phyloP scores from a whole-genome alignment of 2,797 vertebrate genomes.

The Poeciliopsis turneri region DNA sequence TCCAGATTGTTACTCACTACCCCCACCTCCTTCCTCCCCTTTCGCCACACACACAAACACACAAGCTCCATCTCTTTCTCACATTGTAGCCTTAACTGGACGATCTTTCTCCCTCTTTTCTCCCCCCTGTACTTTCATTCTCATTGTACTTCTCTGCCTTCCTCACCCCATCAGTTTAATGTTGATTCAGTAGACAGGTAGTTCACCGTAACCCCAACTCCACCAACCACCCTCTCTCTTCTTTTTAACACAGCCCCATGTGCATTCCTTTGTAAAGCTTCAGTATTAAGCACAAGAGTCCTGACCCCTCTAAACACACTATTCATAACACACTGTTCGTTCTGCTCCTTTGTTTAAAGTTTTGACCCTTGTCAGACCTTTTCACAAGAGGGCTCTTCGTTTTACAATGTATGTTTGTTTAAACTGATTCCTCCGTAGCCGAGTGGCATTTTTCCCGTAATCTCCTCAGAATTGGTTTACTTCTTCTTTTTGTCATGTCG shows the following conservation, averaged over 20 bases:
- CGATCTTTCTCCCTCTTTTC: conserved; percentile 16
- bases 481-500: neutral
- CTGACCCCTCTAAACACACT: conserved; percentile 47
- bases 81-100: conserved; percentile 37
- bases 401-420: conserved; percentile 36
- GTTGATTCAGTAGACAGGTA: conserved; percentile 63
- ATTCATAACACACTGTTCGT: conserved; percentile 51
- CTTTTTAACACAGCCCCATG: conserved; percentile 44
- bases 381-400: conserved; percentile 26
- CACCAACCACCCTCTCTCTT: conserved; percentile 33
- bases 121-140: conserved; percentile 29
- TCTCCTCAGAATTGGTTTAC: conserved; percentile 10
- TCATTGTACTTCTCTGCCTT: conserved; percentile 49
- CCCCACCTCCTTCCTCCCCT: conserved; percentile 19
- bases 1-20: conserved; percentile 75
- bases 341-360: conserved; percentile 55
- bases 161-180: conserved; percentile 48
- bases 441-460: conserved; percentile 7
- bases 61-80: conserved; percentile 36
- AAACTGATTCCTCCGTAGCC: conserved; percentile 29
- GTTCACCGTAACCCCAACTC: conserved; percentile 58
- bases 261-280: conserved; percentile 81
- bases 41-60: conserved; percentile 20
- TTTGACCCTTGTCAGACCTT: conserved; percentile 52
- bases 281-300: conserved; percentile 72